phyloP scores from a whole-genome alignment of 2,888 invertebrate species.

The Volucella inanis region DNA sequence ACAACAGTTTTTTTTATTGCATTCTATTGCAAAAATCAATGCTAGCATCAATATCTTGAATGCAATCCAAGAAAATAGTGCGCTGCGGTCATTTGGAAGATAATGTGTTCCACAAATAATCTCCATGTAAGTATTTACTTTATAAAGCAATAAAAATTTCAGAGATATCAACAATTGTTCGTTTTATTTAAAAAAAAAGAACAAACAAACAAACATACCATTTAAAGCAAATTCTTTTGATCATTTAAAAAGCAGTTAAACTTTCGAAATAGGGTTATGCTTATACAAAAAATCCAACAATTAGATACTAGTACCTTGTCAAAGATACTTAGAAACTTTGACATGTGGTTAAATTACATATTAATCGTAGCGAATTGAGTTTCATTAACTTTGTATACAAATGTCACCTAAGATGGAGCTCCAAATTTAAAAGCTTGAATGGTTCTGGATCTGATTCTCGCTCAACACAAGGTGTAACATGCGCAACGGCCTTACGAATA shows the following conservation, averaged over 20 bases:
- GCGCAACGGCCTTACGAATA: constrained; percentile 28
- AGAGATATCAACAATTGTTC: too few species aligned
- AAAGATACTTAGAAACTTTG: constrained; percentile 5
- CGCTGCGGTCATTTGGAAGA: too few species aligned
- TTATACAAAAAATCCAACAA: background rate
- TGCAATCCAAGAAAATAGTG: too few species aligned
- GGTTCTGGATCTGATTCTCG: background rate
- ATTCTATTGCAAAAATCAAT: too few species aligned
- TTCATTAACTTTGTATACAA: constrained; percentile 28
- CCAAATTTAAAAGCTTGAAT: background rate
- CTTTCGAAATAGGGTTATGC: background rate
- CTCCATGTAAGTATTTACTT: too few species aligned
- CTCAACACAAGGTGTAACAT: constrained; percentile 36
- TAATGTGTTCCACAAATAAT: too few species aligned
- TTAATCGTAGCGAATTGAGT: constrained; percentile 13
- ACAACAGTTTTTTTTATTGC: too few species aligned
- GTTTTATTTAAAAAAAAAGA: too few species aligned
- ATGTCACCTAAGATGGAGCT: constrained; percentile 17
- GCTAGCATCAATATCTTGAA: too few species aligned
- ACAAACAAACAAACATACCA: too few species aligned
- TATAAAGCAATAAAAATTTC: too few species aligned
- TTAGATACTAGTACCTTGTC: background rate
- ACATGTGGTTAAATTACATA: constrained; percentile 8
- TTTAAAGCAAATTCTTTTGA: too few species aligned
- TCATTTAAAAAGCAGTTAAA: background rate